A percentile compares a stretch with the other conserved stretches of the same genome.
These are phyloP conservation scores for Drepana falcataria DNA, from an alignment of 2,888 invertebrate genomes.

Conservation along the genomic window DNA sequence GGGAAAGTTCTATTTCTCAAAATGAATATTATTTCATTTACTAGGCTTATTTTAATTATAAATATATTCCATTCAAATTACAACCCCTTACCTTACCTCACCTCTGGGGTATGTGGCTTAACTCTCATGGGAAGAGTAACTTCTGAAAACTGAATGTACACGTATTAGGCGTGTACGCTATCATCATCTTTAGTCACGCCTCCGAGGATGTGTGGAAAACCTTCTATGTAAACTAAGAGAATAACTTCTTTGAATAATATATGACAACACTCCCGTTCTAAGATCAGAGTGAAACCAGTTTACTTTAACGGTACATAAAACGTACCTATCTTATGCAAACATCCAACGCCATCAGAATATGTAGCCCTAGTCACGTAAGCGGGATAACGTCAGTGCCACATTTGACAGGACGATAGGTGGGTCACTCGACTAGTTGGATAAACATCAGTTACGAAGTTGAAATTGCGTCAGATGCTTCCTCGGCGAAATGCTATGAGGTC, in stretches of 20 bases:
- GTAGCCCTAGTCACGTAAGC: conserved; percentile 15
- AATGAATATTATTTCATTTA: no score
- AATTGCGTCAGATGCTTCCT: conserved; percentile 55
- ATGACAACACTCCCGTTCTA: background rate
- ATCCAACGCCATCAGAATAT: conserved; percentile 12
- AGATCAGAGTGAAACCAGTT: background rate
- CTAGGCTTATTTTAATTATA: background rate
- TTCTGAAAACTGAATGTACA: background rate
- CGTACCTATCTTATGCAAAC: background rate
- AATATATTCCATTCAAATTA: background rate
- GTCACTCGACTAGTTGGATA: conserved; percentile 45
- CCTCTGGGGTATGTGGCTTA: no score
- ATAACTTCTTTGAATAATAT: background rate
- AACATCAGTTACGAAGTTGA: conserved; percentile 56
- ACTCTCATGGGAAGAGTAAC: no score
- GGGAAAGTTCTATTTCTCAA: no score
- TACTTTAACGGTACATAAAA: background rate
- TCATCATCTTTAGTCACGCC: background rate
- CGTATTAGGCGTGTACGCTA: background rate
- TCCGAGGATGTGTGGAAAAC: background rate
- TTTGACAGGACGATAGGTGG: conserved; percentile 29
- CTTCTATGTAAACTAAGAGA: background rate
- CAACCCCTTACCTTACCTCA: background rate
- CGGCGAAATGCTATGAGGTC: conserved; percentile 52
- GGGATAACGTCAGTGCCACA: conserved; percentile 19